phyloP scores from a whole-genome alignment of 2,888 invertebrate genomes.

The Caenorhabditis panamensis region DNA sequence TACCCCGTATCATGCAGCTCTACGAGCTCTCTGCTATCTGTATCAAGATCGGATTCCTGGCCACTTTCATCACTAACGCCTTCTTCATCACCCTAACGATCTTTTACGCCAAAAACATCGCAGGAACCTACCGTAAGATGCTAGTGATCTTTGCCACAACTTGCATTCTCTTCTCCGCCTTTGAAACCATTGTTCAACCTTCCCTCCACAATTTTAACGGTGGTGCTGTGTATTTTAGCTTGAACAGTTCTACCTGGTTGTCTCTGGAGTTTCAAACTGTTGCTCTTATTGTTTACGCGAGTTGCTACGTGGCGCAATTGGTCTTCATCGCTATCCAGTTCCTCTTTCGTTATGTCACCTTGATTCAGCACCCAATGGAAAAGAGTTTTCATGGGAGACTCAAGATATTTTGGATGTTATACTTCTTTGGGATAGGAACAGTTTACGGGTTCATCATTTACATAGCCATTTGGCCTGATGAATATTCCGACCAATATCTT shows the following conservation, averaged over 20 bases:
- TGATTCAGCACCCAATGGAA: background rate
- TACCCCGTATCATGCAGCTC: background rate
- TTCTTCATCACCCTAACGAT: background rate
- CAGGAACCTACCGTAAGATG: background rate
- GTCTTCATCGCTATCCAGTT: background rate
- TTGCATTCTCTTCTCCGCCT: background rate
- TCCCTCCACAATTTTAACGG: slow-evolving; percentile 10
- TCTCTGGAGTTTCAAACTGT: background rate
- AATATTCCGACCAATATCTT: background rate
- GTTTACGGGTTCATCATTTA: background rate
- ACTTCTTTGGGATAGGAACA: background rate
- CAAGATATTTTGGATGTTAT: background rate
- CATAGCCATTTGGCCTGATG: background rate
- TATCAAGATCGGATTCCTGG: background rate
- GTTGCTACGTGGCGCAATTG: background rate
- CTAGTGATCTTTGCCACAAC: background rate
- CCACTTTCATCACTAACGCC: background rate
- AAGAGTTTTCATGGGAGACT: background rate
- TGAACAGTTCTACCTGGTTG: background rate
- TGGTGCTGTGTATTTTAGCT: background rate
- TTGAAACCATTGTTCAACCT: background rate
- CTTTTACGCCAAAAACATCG: background rate
- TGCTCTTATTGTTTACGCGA: background rate
- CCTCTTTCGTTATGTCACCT: background rate
- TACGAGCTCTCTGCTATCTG: background rate